A percentile compares a stretch with the other conserved stretches of the same genome.
Evolutionary conservation across 1,140 invertebrate genomes (phyloP).

Genomic region (Drosophila subpulchrella): DNA sequence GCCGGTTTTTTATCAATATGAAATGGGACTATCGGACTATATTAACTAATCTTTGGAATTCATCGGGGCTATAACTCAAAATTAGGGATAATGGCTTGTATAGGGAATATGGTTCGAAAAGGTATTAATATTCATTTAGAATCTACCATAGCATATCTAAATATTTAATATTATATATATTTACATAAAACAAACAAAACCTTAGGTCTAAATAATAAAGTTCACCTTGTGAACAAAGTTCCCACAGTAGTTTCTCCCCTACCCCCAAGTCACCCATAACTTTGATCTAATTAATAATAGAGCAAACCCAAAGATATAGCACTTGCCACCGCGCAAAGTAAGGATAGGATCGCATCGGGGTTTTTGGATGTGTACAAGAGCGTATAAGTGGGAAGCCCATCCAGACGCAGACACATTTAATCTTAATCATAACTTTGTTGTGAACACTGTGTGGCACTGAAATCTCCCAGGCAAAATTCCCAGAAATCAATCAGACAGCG

Average conservation of each 20-base stretch:
- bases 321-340: conserved; percentile 70
- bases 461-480: conserved; percentile 54
- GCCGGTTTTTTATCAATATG: conserved; percentile 47
- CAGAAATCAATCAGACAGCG: conserved; percentile 80
- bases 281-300: conserved; percentile 72
- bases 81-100: conserved; percentile 1
- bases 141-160: background rate
- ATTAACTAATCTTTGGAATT: conserved; percentile 25
- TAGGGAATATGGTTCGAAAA: background rate
- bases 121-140: background rate
- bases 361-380: conserved; percentile 2
- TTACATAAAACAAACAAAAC: background rate
- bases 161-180: too few species aligned
- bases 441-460: conserved; percentile 56
- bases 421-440: conserved; percentile 81
- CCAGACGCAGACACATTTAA: conserved; percentile 55
- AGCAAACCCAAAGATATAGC: conserved; percentile 51
- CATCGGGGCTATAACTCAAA: conserved; percentile 10
- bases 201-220: background rate
- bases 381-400: conserved; percentile 25
- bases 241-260: conserved; percentile 13
- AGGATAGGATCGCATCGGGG: background rate
- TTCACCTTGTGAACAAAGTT: conserved; percentile 6
- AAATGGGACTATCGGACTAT: background rate
- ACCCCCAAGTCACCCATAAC: conserved; percentile 5